These are phyloP conservation scores for Penelope pileata DNA, from an alignment of 2,113 vertebrate genomes.

Conservation along the genomic window DNA sequence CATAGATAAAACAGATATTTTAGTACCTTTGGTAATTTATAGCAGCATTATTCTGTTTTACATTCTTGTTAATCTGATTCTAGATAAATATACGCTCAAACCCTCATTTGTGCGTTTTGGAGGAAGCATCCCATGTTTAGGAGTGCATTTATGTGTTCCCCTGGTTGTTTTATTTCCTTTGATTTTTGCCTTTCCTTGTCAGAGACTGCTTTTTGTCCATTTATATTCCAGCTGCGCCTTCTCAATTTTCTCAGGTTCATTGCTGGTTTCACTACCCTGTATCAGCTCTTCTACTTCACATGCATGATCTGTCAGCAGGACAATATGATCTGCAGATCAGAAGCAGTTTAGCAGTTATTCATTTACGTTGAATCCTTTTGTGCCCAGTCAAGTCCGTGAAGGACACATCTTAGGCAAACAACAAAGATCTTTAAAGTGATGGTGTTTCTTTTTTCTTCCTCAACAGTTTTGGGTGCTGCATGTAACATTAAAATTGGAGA, in stretches of 20 bases:
- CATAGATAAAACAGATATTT: background rate
- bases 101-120: background rate
- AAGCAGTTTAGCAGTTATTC: slow-evolving; percentile 34
- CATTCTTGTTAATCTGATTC: background rate
- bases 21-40: background rate
- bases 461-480: background rate
- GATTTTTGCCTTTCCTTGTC: background rate
- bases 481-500: slow-evolving; percentile 46
- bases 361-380: slow-evolving; percentile 32
- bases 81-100: background rate
- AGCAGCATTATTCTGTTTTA: background rate
- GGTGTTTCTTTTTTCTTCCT: background rate
- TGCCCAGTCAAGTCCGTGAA: slow-evolving; percentile 41
- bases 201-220: slow-evolving; percentile 9
- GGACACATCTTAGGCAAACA: slow-evolving; percentile 6
- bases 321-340: slow-evolving; percentile 38
- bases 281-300: slow-evolving; percentile 38
- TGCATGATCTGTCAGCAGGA: slow-evolving; percentile 34
- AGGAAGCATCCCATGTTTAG: background rate
- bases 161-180: background rate
- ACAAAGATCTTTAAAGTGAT: background rate
- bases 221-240: slow-evolving; percentile 5
- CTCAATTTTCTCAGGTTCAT: slow-evolving; percentile 42
- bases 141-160: background rate
- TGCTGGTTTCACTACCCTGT: slow-evolving; percentile 10